Evolutionary conservation across 2,797 vertebrate genomes (phyloP).

Genomic region (Zalophus californianus): DNA sequence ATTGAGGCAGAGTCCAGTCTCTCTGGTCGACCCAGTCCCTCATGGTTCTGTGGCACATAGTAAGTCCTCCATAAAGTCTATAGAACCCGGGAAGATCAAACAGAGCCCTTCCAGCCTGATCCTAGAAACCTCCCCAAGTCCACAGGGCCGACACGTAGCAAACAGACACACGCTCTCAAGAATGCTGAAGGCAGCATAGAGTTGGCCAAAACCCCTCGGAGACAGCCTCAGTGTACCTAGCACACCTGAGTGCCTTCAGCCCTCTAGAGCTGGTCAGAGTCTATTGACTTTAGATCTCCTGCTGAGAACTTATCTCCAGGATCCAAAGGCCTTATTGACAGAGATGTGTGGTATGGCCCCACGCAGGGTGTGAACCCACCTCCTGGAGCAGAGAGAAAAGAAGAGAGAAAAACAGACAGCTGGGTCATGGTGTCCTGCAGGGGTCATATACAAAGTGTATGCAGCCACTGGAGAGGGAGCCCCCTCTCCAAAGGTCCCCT

Average conservation of each 20-base stretch:
- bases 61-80: neutral
- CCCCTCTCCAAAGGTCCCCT: neutral
- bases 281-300: constrained; percentile 23
- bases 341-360: neutral
- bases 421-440: neutral
- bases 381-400: neutral
- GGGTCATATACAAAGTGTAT: neutral
- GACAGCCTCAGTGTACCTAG: neutral
- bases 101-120: neutral
- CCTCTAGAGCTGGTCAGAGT: neutral
- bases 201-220: neutral
- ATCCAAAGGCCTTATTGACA: constrained; percentile 50
- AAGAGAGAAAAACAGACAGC: neutral
- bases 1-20: neutral
- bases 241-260: neutral
- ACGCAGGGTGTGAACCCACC: neutral
- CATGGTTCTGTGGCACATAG: neutral
- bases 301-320: constrained; percentile 47
- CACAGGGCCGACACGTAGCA: neutral
- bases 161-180: neutral
- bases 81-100: neutral
- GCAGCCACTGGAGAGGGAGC: neutral
- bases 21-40: neutral
- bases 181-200: neutral
- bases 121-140: neutral